Base-by-base conservation (phyloP, 2,113 vertebrate genomes). In the Petrocephalus microphthalmus region DNA sequence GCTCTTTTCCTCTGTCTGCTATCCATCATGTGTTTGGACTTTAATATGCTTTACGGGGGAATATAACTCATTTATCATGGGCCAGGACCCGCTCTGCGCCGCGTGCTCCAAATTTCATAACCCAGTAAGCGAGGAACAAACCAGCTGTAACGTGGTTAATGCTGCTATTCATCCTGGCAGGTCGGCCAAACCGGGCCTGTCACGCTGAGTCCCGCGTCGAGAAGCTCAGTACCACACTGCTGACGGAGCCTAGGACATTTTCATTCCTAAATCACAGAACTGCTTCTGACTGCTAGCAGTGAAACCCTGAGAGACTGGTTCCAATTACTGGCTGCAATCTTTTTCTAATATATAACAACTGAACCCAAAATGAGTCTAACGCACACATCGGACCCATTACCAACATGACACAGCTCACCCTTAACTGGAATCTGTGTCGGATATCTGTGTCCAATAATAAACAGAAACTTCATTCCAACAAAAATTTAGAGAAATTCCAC, bases 11-110 rank as follows among this genome's bases (percentile, higher is more conserved):
- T 85, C 45, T 71, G 20, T 82, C 88, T 87, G 84, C 90, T 90
- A 94, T 95, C 93, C 87, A 94, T 95, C 93, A 94, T 89, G 20
- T 29, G 47, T 91, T 92, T 89, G 91, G 93, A 93, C 93, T 95
- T 93, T 94, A 95, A 95, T 95, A 95, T 91, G 94, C 93, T 94
- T 95, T 93, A 90, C 89, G 2, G 92, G 90, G 91, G 91, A 94
- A 91, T 90, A 91, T 90, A 89, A 92, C 91, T 88, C 92, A 94
- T 96, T 94, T 91, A 94, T 95, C 95, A 96, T 89, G 52, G 57
- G 22, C 78, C 88, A 91, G 89, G 86, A 88, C 84, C 87, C 29
- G 53, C 89, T 85, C 91, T 90, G 90, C 93, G 57, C 92, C 90
- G 89, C 89, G 42, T 78, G 90, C 92, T 91, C 91, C 91, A 93